Conservation (phyloP, 2,888 invertebrate species). For the Drosophila mercatorum region DNA sequence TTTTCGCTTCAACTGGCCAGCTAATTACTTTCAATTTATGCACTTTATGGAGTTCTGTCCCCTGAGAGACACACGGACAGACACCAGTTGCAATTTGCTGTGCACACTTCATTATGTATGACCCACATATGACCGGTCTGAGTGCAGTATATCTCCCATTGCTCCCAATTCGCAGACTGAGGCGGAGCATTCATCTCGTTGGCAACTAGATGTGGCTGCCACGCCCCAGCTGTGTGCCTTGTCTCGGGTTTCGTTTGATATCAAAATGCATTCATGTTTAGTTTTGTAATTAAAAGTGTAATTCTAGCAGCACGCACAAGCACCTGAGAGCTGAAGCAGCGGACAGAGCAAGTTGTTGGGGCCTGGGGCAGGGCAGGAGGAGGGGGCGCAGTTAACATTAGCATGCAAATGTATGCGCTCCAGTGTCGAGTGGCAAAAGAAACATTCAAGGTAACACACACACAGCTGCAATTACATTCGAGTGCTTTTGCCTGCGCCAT, state of each 20-base stretch:
- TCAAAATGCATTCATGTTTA: slow-evolving; percentile 76
- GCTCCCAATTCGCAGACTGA: slow-evolving; percentile 17
- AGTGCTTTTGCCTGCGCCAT: slow-evolving; percentile 52
- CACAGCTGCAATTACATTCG: slow-evolving; percentile 46
- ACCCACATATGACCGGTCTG: slow-evolving; percentile 40
- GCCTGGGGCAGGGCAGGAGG: background rate
- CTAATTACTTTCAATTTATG: slow-evolving; percentile 28
- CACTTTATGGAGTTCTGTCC: background rate
- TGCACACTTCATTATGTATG: slow-evolving; percentile 29
- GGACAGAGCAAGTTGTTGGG: background rate
- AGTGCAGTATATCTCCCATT: slow-evolving; percentile 20
- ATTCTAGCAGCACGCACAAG: slow-evolving; percentile 61
- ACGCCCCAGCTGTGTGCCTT: slow-evolving; percentile 1
- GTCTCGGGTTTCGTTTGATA: slow-evolving; percentile 59
- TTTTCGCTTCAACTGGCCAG: background rate
- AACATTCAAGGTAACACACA: slow-evolving; percentile 59
- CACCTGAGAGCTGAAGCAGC: slow-evolving; percentile 29
- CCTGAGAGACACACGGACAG: background rate
- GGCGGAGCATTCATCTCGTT: slow-evolving; percentile 23
- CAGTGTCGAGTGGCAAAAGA: slow-evolving; percentile 55
- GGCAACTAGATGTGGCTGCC: slow-evolving; percentile 8
- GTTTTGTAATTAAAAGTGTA: slow-evolving; percentile 76
- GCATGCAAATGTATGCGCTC: slow-evolving; percentile 71
- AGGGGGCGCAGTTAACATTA: slow-evolving; percentile 45
- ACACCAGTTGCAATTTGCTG: slow-evolving; percentile 14